Percentiles rank a stretch among this genome's conserved stretches.
Conservation (phyloP, 2,888 invertebrate species). For the Acholoe squamosa region DNA sequence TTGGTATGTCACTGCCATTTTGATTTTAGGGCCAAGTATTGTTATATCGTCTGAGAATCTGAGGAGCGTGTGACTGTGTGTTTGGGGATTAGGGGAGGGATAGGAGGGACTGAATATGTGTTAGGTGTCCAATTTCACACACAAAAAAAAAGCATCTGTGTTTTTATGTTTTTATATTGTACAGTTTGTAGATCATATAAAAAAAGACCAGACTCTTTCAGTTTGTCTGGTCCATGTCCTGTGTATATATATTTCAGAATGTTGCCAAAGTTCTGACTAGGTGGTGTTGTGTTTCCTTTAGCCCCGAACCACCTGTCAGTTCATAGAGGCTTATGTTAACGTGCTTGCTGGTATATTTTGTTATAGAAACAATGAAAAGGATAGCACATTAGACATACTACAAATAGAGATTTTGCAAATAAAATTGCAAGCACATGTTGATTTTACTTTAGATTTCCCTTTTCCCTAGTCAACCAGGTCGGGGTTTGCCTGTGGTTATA, state of each 20-base stretch:
- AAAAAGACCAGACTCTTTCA: not conserved
- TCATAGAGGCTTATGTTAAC: not conserved
- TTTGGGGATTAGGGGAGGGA: not conserved
- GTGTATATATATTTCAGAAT: not conserved
- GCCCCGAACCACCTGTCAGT: not conserved
- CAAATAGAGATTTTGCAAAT: no score
- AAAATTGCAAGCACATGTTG: no score
- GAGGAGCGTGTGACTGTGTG: no score
- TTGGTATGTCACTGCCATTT: no score
- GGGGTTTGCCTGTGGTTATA: no score
- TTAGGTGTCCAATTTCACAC: slow-evolving; percentile 9
- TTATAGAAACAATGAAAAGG: no score
- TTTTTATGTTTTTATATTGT: slow-evolving; percentile 30
- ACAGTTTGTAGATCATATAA: slow-evolving; percentile 40
- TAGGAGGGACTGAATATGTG: not conserved
- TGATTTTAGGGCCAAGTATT: no score
- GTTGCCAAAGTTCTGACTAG: slow-evolving; percentile 39
- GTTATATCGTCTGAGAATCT: no score
- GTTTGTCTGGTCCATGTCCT: not conserved
- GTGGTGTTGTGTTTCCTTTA: not conserved
- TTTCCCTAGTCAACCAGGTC: no score
- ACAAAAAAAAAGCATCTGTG: not conserved
- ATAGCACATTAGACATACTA: no score
- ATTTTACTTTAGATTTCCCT: no score
- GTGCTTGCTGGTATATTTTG: not conserved